Conservation (phyloP, 2,113 vertebrate genomes). For the Isurus oxyrinchus region DNA sequence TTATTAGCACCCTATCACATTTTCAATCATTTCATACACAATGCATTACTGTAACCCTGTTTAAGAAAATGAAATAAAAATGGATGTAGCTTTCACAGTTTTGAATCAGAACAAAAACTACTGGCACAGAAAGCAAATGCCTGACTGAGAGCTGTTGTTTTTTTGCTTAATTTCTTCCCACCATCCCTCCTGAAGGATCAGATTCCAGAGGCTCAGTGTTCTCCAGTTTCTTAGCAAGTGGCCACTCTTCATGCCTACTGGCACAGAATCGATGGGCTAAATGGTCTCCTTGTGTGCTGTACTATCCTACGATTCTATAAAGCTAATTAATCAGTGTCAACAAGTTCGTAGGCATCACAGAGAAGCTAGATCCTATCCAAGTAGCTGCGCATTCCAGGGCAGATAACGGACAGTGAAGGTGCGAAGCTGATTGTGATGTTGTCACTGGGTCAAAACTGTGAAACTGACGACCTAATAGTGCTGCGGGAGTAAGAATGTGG, state of each 20-base stretch:
- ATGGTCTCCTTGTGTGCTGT: no score
- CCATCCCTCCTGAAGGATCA: neutral
- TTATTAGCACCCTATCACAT: neutral
- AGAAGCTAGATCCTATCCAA: neutral
- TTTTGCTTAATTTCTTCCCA: neutral
- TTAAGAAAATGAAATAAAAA: no score
- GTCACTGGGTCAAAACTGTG: neutral
- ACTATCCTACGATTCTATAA: neutral
- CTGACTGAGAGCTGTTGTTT: neutral
- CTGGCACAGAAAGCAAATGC: neutral
- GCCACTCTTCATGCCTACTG: neutral
- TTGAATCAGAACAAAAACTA: no score
- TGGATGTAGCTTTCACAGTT: no score
- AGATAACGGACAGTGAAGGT: neutral
- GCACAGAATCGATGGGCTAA: no score
- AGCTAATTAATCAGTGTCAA: neutral
- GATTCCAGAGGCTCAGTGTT: neutral
- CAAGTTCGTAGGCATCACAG: neutral
- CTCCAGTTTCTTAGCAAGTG: neutral
- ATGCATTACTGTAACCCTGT: neutral
- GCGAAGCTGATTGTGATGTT: neutral
- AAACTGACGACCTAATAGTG: neutral
- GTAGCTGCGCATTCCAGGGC: neutral
- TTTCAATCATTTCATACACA: neutral
- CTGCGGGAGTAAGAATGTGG: neutral